Conservation (phyloP, 2,113 vertebrate species). For the Thryonomys swinderianus region DNA sequence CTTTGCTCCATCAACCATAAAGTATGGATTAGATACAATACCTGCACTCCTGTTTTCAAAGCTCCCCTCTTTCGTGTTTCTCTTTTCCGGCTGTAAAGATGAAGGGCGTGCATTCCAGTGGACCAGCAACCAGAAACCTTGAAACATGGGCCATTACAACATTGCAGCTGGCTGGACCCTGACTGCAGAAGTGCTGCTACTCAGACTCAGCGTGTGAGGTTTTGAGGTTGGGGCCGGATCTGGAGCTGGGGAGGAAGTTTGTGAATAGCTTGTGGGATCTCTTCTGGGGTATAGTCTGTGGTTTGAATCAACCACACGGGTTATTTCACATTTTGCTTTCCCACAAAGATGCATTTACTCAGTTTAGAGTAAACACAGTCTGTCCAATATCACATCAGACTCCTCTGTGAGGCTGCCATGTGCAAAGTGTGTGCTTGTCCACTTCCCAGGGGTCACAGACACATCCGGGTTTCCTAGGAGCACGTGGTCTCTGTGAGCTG, state of each 20-base stretch:
- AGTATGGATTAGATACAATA: background rate
- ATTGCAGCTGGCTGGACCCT: background rate
- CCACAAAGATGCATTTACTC: background rate
- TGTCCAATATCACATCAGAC: background rate
- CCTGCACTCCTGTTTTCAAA: background rate
- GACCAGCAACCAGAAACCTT: constrained; percentile 29
- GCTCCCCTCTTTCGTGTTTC: background rate
- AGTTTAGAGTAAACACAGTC: background rate
- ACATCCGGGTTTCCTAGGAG: background rate
- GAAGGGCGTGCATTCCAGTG: background rate
- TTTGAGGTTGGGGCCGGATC: constrained; percentile 6
- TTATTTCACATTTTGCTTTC: background rate
- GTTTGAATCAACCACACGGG: background rate
- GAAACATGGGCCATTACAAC: background rate
- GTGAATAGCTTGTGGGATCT: background rate
- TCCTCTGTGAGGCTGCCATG: background rate
- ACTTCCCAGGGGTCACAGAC: background rate
- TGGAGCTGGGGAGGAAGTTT: background rate
- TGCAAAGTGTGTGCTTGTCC: background rate
- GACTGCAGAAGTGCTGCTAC: background rate
- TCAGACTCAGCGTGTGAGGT: background rate
- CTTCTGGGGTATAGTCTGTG: background rate
- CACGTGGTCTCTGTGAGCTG: background rate
- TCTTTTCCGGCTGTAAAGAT: background rate
- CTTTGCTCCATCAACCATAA: background rate